Percentiles rank a stretch among this genome's conserved stretches.
Evolutionary conservation across 2,113 vertebrate genomes (phyloP).

Genomic region (Lagopus muta): DNA sequence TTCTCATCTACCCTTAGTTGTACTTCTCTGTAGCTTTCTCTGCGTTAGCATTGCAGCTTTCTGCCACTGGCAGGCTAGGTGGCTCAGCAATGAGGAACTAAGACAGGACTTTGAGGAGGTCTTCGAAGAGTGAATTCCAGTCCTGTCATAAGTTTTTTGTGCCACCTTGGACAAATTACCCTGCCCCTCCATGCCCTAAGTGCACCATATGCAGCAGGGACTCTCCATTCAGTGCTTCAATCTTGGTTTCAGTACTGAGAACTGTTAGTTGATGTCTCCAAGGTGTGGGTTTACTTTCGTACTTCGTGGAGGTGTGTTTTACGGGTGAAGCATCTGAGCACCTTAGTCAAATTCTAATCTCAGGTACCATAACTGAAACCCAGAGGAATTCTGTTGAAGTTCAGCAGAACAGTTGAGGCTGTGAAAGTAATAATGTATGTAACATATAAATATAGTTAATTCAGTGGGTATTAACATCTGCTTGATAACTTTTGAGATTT

Average conservation of each 20-base stretch:
- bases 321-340: background rate
- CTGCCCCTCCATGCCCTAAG: background rate
- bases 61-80: background rate
- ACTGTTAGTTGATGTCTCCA: background rate
- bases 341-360: background rate
- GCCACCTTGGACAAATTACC: background rate
- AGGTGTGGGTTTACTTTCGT: background rate
- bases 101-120: background rate
- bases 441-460: background rate
- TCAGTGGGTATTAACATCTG: background rate
- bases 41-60: constrained; percentile 9
- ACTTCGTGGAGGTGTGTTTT: background rate
- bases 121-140: background rate
- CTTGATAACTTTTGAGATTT: background rate
- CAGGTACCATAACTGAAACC: background rate
- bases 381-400: background rate
- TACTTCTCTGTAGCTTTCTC: background rate
- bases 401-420: background rate
- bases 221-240: constrained; percentile 47
- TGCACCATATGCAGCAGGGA: background rate
- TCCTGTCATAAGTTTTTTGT: background rate
- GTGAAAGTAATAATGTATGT: background rate
- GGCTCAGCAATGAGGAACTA: background rate
- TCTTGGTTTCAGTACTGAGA: constrained; percentile 55
- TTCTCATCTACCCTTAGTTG: background rate